Evolutionary conservation across 2,113 vertebrate species (phyloP), one percentile per base, ranked within the genome.

Genomic region (Diphyllodes magnificus): DNA sequence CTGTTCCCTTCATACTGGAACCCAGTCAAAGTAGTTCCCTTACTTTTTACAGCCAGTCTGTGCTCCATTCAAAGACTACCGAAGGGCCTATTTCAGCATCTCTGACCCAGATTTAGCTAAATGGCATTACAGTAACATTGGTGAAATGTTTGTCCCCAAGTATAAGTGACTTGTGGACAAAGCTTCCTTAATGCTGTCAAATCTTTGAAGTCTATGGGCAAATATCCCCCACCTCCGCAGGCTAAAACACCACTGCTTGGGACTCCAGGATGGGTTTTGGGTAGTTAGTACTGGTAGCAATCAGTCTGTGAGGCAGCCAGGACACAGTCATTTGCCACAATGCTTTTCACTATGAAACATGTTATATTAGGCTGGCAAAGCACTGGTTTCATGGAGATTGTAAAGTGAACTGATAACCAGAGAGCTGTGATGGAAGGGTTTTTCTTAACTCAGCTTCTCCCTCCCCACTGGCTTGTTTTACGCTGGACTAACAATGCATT

Each of bases 41-140:
- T 96, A 95, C 86, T 91, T 80, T 97, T 98, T 98, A 98, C 96
- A 98, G 98, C 98, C 97, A 98, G 96, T 91, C 94, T 95, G 97
- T 51, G 96, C 98, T 98, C 97, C 98, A 98, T 98, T 98, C 98
- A 98, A 99, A 99, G 98, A 98, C 96, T 97, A 98, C 97, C 97
- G 95, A 98, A 98, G 98, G 98, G 98, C 98, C 98, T 97, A 93
- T 88, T 72, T 47, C 76, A 96, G 70, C 95, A 95, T 70, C 81
- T 94, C 70, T 96, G 92, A 92, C 69, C 81, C 69, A 11, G 33
- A 73, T 76, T 73, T 88, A 78, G 53, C 65, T 63, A 69, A 95
- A 76, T 70, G 51, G 35, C 69, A 61, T 87, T 77, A 65, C 68
- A 92, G 65, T 75, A 71, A 45, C 44, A 35, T 24, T 68, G 93